Evolutionary conservation across 2,113 vertebrate genomes (phyloP), one percentile per base, ranked within the genome.

Genomic region (Myxocyprinus asiaticus): DNA sequence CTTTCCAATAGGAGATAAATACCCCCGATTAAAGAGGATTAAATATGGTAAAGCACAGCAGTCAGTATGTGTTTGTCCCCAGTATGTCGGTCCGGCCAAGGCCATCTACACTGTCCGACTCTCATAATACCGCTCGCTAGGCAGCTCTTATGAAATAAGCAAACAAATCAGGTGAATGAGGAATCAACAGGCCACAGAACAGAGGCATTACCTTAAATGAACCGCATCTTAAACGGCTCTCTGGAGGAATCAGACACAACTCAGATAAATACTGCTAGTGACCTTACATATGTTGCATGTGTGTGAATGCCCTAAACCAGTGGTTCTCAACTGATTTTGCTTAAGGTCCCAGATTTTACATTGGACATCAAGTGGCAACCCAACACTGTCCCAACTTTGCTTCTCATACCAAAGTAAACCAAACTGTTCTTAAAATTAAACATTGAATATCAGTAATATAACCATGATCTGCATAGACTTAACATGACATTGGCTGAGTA

Each of bases 1-100:
- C 84, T 74, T 78, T 80, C 83, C 72, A 80, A 90, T 85, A 87
- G 87, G 82, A 82, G 81, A 47, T 59, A 82, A 88, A 91, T 91
- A 33, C 90, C 81, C 42, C 90, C 87, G 89, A 92, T 90, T 92
- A 91, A 86, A 91, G 82, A 87, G 87, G 91, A 91, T 92, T 92
- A 90, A 88, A 86, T 78, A 88, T 85, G 86, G 86, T 81, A 77
- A 83, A 87, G 87, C 83, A 87, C 81, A 55, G 75, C 22, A 33
- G 1, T 33, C 72, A 82, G 79, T 86, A 47, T 87, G 63, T 72
- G 15, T 61, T 66, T 70, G 87, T 82, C 81, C 85, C 74, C 67
- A 82, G n/a, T n/a, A n/a, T n/a, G n/a, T n/a, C n/a, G n/a, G 64
- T 12, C 8, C 10, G 62, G 47, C 76, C 22, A 67, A 56, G 17